Evolutionary conservation across 1,140 invertebrate genomes (phyloP).

Genomic region (Andrena cerasifolii): DNA sequence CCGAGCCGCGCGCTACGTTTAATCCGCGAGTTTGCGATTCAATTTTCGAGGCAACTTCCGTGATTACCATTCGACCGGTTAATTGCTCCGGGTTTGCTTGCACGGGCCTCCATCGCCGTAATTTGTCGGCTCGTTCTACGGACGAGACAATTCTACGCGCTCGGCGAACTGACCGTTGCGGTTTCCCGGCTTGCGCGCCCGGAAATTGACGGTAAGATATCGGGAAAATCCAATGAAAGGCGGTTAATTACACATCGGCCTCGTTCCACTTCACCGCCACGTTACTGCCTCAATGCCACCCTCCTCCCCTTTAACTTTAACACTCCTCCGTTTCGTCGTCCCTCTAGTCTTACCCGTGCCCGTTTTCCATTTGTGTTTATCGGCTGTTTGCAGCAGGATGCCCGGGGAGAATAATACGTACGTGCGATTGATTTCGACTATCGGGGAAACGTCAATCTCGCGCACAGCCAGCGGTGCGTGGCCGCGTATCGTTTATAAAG

Average conservation of each 20-base stretch:
- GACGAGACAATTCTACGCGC: conserved; percentile 56
- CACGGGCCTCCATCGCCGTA: conserved; percentile 44
- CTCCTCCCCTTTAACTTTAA: no score
- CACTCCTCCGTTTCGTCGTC: neutral
- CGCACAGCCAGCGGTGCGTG: conserved; percentile 4
- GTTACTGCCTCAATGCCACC: neutral
- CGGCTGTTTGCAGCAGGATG: conserved; percentile 50
- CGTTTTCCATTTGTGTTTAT: conserved; percentile 38
- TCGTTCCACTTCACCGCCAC: conserved; percentile 33
- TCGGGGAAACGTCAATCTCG: conserved; percentile 60
- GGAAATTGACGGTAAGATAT: conserved; percentile 68
- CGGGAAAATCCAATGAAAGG: conserved; percentile 71
- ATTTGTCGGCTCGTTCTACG: conserved; percentile 59
- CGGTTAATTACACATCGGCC: conserved; percentile 70
- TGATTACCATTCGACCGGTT: conserved; percentile 42
- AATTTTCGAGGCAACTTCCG: conserved; percentile 42
- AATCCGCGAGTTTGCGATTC: conserved; percentile 32
- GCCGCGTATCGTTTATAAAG: conserved; percentile 42
- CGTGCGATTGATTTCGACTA: conserved; percentile 47
- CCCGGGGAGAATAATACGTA: conserved; percentile 47
- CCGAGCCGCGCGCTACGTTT: neutral
- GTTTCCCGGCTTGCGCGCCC: conserved; percentile 54
- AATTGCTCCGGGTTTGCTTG: conserved; percentile 43
- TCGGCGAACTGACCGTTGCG: conserved; percentile 48
- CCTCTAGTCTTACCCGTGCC: neutral